These are phyloP conservation scores for Balaenoptera acutorostrata DNA, from an alignment of 2,113 vertebrate genomes.

Conservation along the genomic window DNA sequence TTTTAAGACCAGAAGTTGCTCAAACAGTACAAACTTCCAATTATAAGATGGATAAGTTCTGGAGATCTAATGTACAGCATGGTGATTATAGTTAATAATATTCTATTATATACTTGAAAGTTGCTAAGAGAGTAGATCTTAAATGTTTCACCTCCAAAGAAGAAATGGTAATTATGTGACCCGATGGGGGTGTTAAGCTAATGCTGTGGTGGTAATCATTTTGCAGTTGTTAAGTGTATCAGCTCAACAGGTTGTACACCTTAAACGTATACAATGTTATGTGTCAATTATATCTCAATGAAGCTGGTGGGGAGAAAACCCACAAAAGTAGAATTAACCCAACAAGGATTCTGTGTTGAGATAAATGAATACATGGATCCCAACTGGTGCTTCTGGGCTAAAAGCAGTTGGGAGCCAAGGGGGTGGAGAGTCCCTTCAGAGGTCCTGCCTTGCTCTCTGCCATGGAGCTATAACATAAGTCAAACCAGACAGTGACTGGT, in stretches of 20 bases:
- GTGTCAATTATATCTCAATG: neutral
- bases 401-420: neutral
- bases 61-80: neutral
- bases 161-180: neutral
- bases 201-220: neutral
- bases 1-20: slow-evolving; percentile 38
- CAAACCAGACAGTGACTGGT: neutral
- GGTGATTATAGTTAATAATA: neutral
- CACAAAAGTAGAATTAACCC: neutral
- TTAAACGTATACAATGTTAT: neutral
- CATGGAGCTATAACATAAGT: neutral
- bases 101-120: neutral
- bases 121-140: neutral
- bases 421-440: neutral
- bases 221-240: neutral
- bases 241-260: neutral
- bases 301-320: neutral
- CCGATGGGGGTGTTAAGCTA: neutral
- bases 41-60: neutral
- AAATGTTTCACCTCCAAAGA: neutral
- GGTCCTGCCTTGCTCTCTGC: neutral
- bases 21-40: neutral
- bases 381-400: neutral
- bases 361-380: neutral
- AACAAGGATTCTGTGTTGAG: neutral